Base-by-base conservation (phyloP, 2,888 invertebrate genomes). In the Sycophila texana region DNA sequence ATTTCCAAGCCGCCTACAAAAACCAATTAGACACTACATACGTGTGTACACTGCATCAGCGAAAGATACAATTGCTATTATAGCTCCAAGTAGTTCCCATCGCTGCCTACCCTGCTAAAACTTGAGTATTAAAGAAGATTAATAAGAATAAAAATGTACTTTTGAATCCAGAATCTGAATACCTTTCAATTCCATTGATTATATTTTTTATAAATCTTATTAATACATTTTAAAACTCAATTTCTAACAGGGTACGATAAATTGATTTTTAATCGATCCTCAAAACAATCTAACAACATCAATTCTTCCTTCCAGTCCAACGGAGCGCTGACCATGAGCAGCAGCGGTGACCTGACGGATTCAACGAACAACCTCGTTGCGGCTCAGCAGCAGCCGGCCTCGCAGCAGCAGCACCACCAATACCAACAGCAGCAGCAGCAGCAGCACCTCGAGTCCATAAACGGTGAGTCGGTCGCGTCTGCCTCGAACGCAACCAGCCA, bases 321-420 rank as follows among this genome's bases (percentile, higher is more conserved):
- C 5, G 82, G 82, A 4, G 65, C 77, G 20, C 30, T 83, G 58
- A 85, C 88, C 74, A 83, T 86, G 16, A 85, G 85, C 74, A 85
- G 81, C 51, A 85, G 82, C 65, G 87, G 84, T 67, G 90, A 91
- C 58, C 82, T 89, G 4, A 87, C 88, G 16, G 89, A 88, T 65
- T 90, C 90, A n/a, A 88, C 88, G 84, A 90, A 89, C 77, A 89
- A 89, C 79, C 85, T 90, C 51, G 87, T 88, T 10, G 84, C 88
- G 30, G 88, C 85, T 67, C 88, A 85, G 74, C 87, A 87, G 77
- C 88, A 88, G 18, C 88, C 87, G 88, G 55, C 80, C 4, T 7
- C 51, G 39, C 63, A 63, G 63, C 63, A 63, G 18, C 63, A 26
- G 86, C 79, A 18, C 12, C 58, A 57, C 14, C 63, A 61, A 51